A percentile compares a stretch with the other conserved stretches of the same genome.
Evolutionary conservation across 2,888 invertebrate genomes (phyloP).

Genomic region (Nasonia oneida): DNA sequence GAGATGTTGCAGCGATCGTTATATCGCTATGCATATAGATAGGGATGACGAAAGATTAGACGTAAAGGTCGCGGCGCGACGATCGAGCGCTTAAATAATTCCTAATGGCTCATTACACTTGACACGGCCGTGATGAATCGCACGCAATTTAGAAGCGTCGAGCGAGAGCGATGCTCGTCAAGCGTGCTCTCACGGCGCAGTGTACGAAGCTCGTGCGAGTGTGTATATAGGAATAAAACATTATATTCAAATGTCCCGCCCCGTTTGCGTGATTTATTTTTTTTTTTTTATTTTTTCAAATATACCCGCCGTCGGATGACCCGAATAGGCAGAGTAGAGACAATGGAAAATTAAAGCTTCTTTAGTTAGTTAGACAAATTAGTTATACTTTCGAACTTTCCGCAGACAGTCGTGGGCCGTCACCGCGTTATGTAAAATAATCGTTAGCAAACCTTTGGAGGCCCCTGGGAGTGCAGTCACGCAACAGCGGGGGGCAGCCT

Average conservation of each 20-base stretch:
- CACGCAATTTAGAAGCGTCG: slow-evolving; percentile 40
- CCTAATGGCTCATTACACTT: slow-evolving; percentile 34
- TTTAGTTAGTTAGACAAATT: too few relatives aligned
- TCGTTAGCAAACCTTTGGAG: slow-evolving; percentile 72
- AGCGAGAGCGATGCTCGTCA: neutral
- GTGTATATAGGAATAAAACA: slow-evolving; percentile 1
- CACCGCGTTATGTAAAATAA: neutral
- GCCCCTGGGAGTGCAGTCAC: slow-evolving; percentile 78
- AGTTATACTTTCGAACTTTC: too few relatives aligned
- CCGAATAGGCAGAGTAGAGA: too few relatives aligned
- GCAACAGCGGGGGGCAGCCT: slow-evolving; percentile 79
- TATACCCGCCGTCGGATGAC: too few relatives aligned
- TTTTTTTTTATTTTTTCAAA: too few relatives aligned
- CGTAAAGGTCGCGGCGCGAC: slow-evolving; percentile 12
- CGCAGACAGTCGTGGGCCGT: too few relatives aligned
- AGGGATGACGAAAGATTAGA: slow-evolving; percentile 4
- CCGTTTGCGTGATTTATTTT: too few relatives aligned
- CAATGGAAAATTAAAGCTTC: too few relatives aligned
- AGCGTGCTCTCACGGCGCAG: too few relatives aligned
- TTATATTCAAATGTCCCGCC: too few relatives aligned
- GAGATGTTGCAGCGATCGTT: too few relatives aligned
- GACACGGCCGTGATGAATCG: slow-evolving; percentile 25
- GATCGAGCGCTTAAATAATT: slow-evolving; percentile 32
- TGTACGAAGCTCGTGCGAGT: too few relatives aligned
- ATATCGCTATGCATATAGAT: neutral